Evolutionary conservation across 1,140 invertebrate species (phyloP).

Genomic region (Brevipalpus yothersi): DNA sequence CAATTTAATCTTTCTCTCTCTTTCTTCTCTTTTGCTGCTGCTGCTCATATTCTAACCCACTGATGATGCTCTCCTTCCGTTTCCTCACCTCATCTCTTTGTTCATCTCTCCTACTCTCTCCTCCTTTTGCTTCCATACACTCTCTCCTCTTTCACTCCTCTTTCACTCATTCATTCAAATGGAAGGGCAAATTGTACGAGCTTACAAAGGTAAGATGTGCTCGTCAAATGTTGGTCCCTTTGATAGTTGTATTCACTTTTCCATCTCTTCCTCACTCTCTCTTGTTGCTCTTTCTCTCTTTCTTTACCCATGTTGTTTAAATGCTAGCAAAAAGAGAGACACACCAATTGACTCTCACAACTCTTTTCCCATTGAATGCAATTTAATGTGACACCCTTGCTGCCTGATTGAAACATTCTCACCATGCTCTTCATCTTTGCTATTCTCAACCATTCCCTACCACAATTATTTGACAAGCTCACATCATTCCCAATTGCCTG

Average conservation of each 20-base stretch:
- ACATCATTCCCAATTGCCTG: too few relatives aligned
- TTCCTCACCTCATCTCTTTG: not conserved
- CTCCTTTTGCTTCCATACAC: too few relatives aligned
- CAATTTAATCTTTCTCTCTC: not conserved
- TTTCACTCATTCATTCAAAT: not conserved
- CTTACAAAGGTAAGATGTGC: not conserved
- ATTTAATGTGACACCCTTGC: too few relatives aligned
- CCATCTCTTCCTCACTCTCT: not conserved
- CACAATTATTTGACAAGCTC: too few relatives aligned
- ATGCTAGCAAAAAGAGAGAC: not conserved
- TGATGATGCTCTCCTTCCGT: not conserved
- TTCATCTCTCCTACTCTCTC: not conserved
- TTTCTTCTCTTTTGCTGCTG: too few relatives aligned
- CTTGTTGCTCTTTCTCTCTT: not conserved
- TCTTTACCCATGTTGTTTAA: not conserved
- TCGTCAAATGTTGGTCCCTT: not conserved
- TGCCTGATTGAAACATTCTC: too few relatives aligned
- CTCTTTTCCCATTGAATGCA: too few relatives aligned
- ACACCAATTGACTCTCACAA: not conserved
- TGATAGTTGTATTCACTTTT: not conserved
- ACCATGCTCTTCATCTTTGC: too few relatives aligned
- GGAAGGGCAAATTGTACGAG: constrained; percentile 1
- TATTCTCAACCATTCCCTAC: too few relatives aligned
- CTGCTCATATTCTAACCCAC: not conserved
- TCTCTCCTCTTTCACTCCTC: not conserved